Evolutionary conservation across 2,113 vertebrate genomes (phyloP).

Genomic region (Speoplatyrhinus poulsoni): DNA sequence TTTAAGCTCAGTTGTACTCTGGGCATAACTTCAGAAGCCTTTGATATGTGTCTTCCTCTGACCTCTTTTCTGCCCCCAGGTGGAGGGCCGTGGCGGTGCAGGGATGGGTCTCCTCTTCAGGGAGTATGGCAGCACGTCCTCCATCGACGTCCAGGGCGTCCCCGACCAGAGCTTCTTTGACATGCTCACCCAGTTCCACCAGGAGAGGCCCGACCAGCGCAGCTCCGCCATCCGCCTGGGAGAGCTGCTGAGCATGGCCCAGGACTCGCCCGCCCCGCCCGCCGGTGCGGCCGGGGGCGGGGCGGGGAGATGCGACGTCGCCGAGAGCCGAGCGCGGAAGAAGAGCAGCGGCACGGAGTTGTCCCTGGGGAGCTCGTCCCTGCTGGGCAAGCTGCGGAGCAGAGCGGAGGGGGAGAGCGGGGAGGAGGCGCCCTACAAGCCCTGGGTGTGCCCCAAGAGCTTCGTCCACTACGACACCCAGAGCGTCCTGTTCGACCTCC

Average conservation of each 20-base stretch:
- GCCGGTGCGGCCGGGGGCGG: constrained; percentile 45
- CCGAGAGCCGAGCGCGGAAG: constrained; percentile 79
- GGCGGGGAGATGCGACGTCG: constrained; percentile 45
- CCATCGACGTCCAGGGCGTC: constrained; percentile 88
- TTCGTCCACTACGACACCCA: constrained; percentile 91
- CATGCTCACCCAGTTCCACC: constrained; percentile 86
- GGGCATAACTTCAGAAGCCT: neutral
- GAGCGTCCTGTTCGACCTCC: constrained; percentile 89
- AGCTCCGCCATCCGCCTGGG: constrained; percentile 55
- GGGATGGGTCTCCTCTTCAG: constrained; percentile 76
- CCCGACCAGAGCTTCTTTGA: constrained; percentile 90
- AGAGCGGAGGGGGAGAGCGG: constrained; percentile 47
- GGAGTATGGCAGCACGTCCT: constrained; percentile 95
- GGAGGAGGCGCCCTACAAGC: constrained; percentile 55
- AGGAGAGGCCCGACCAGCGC: constrained; percentile 75
- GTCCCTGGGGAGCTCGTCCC: constrained; percentile 76
- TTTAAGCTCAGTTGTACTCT: too few species aligned
- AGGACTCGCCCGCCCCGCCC: constrained; percentile 24
- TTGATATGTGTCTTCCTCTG: too few species aligned
- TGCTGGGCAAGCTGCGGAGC: constrained; percentile 86
- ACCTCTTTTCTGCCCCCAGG: constrained; percentile 50
- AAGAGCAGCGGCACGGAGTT: constrained; percentile 79
- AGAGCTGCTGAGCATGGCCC: constrained; percentile 65
- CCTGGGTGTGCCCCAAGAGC: constrained; percentile 85
- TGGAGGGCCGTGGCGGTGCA: constrained; percentile 43